phyloP scores from a whole-genome alignment of 2,113 vertebrate genomes.

The Lepus americanus region DNA sequence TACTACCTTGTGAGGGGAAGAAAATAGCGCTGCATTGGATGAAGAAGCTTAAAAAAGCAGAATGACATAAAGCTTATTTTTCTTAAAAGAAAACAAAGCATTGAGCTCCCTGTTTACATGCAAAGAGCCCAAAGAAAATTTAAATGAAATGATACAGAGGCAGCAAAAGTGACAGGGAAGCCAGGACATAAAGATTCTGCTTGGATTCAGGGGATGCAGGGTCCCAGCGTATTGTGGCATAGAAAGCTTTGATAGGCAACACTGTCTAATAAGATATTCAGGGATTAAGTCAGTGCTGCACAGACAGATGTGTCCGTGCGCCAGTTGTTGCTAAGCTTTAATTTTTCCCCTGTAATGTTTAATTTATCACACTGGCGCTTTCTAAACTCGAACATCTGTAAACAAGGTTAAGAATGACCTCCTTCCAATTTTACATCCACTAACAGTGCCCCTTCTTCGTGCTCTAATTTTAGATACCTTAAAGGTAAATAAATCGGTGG shows the following conservation, averaged over 20 bases:
- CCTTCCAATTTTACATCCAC: constrained; percentile 83
- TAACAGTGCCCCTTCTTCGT: constrained; percentile 81
- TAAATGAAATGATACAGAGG: constrained; percentile 51
- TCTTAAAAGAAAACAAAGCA: constrained; percentile 29
- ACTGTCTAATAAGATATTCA: constrained; percentile 87
- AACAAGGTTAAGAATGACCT: constrained; percentile 88
- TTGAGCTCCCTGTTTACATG: constrained; percentile 37
- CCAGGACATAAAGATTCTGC: constrained; percentile 39
- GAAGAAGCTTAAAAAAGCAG: not conserved
- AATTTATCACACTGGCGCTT: constrained; percentile 89
- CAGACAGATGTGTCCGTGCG: constrained; percentile 85
- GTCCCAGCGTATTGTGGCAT: constrained; percentile 71
- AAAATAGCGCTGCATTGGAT: not conserved
- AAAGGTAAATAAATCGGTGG: constrained; percentile 84
- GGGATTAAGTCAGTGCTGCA: constrained; percentile 86
- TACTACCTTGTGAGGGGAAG: not conserved
- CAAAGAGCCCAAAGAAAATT: not conserved
- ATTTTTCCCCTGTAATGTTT: constrained; percentile 87
- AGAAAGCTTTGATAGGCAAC: constrained; percentile 77
- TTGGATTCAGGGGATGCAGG: constrained; percentile 64
- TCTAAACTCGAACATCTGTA: constrained; percentile 88
- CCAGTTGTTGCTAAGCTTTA: constrained; percentile 85
- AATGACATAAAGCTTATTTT: not conserved
- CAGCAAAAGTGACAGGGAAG: constrained; percentile 64
- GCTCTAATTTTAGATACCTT: constrained; percentile 87